phyloP scores from a whole-genome alignment of 2,888 invertebrate genomes.

The Frankliniella fusca region DNA sequence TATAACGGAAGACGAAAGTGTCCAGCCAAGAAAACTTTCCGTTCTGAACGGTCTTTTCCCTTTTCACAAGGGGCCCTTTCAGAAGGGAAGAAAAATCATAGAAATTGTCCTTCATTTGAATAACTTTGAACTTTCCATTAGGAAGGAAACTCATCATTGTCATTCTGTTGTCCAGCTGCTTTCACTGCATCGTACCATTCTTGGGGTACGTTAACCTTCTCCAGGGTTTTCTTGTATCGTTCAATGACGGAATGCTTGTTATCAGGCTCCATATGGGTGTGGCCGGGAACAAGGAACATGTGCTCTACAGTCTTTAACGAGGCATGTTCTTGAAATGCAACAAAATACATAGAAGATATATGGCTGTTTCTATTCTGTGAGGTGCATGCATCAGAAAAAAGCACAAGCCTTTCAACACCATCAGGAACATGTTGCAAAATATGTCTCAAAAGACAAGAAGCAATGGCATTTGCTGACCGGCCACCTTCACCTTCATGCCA shows the following conservation, averaged over 20 bases:
- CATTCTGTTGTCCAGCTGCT: not conserved
- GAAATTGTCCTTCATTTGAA: not conserved
- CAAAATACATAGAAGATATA: too few relatives aligned
- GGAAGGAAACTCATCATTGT: not conserved
- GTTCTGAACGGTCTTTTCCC: not conserved
- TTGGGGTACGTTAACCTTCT: not conserved
- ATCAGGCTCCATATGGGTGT: not conserved
- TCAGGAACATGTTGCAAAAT: not conserved
- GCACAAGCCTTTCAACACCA: not conserved
- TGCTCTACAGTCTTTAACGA: too few relatives aligned
- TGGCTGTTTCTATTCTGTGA: too few relatives aligned
- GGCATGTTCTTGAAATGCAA: too few relatives aligned
- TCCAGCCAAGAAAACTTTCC: too few relatives aligned
- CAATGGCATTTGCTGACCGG: too few relatives aligned
- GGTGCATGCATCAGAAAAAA: too few relatives aligned
- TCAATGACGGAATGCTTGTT: not conserved
- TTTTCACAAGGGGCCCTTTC: not conserved
- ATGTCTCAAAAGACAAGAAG: not conserved
- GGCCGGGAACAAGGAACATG: not conserved
- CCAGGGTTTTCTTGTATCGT: not conserved
- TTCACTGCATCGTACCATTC: not conserved
- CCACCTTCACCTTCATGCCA: too few relatives aligned
- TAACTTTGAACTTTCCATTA: not conserved
- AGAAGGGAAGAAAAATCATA: not conserved
- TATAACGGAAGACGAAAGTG: not conserved